These are phyloP conservation scores for Stichodactyla helianthus DNA, from an alignment of 64 coral and sea anemone genomes.

Conservation along the genomic window DNA sequence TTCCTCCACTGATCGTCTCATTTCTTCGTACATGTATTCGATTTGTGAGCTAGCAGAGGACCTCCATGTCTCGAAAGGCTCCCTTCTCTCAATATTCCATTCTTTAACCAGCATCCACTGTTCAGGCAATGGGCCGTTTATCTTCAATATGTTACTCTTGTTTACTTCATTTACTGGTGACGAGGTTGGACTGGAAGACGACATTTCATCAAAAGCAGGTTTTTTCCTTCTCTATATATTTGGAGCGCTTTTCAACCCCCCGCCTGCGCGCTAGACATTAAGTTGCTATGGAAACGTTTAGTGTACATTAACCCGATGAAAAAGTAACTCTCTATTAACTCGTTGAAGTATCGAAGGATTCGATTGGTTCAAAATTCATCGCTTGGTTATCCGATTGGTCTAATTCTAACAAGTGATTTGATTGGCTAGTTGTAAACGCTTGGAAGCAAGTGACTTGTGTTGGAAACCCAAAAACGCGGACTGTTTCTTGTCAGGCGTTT, in stretches of 20 bases:
- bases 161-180: constrained; percentile 20
- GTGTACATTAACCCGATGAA: constrained; percentile 20
- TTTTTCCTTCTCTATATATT: not conserved
- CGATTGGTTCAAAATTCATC: not conserved
- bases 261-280: not conserved
- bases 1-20: constrained; percentile 58
- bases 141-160: constrained; percentile 29
- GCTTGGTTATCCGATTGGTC: not conserved
- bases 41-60: constrained; percentile 68
- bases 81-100: constrained; percentile 78
- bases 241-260: not conserved
- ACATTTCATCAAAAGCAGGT: constrained; percentile 16
- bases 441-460: constrained; percentile 21
- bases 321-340: not conserved
- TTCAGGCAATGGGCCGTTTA: constrained; percentile 59
- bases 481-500: not conserved
- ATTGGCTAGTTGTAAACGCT: constrained; percentile 16
- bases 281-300: constrained; percentile 4
- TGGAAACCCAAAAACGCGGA: constrained; percentile 27
- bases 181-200: constrained; percentile 1
- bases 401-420: constrained; percentile 21
- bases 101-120: constrained; percentile 86
- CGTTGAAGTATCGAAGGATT: not conserved
- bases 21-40: constrained; percentile 55
- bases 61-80: constrained; percentile 70